Base-by-base conservation (phyloP, 2,113 vertebrate genomes). In the Sus scrofa region DNA sequence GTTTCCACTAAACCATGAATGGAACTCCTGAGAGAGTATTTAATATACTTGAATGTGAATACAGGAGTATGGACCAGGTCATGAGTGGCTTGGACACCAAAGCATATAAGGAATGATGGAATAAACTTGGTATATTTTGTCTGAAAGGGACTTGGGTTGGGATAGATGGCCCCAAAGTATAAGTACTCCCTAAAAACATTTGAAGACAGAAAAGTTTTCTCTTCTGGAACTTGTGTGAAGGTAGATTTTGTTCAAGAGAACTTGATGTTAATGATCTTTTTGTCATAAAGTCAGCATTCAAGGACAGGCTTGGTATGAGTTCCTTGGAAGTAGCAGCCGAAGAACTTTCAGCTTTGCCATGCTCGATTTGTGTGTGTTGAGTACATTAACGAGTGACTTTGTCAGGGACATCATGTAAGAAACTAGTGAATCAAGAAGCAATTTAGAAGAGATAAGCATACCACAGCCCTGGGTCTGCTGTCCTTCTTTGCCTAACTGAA, bases 381-480 rank as follows among this genome's bases (percentile, higher is more conserved):
- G 32, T 37, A 14, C 27, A 7, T 34, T 63, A 65, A 94, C 56
- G 92, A 82, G 34, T 60, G 34, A 34, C 30, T 68, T 86, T 89
- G 15, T 71, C 56, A 85, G 78, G 70, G 54, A 84, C 18, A 62
- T 71, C 30, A 9, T 79, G 37, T 1, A 37, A 81, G 78, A 94
- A 83, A 82, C 67, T 54, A 92, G 11, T 85, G 34, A 71, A 32
- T 37, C 86, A 30, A 93, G 58, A 84, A 94, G 15, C 34, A 87
- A 60, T 44, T 95, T 77, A 84, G 22, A 67, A 96, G 62, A 37
- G 89, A 73, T 87, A 92, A 78, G 54, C 14, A 77, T 37, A 9
- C 22, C 34, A 73, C 5, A 75, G 34, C 5, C 39, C 15, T 58
- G 65, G 3, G 18, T 70, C 39, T 81, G 11, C 73, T 73, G 54